Evolutionary conservation across 1,140 invertebrate species (phyloP), one percentile per base, ranked within the genome.

Genomic region (Paracyclopina nana): DNA sequence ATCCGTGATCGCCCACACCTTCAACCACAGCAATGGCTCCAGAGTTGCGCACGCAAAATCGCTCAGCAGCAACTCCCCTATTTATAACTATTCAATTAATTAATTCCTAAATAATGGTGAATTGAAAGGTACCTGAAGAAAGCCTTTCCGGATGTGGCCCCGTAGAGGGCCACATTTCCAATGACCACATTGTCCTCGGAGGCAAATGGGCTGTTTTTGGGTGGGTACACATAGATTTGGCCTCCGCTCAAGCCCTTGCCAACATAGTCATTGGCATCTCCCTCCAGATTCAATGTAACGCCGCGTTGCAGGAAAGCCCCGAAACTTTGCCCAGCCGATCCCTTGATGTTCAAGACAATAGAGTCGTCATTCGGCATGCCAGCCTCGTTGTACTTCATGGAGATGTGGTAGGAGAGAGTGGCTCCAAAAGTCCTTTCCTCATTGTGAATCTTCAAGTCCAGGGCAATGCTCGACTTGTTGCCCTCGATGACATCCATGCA

Each of bases 261-360:
- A 53, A 98, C 92, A 67, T 98, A 98, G 67, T 99, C 94, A 66
- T 98, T 98, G 42, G 91, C 82, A 69, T 98, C 94, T 46, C 94
- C 94, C 67, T 94, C 90, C 3, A 98, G 70, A 9, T 76, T 83
- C 1, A 95, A 79, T 55, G 77, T 77, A 52, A 97, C 73, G 26
- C 94, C 94, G 53, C 78, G 80, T 0, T 82, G 77, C 54, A 98
- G 66, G 68, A 98, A 99, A n/a, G 92, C 91, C 65, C 94, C 90
- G 68, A 99, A 97, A 62, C 88, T 96, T 68, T 99, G 94, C 26
- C 94, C 94, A 24, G 91, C 94, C n/a, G 87, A 91, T 6, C 94
- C 94, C 54, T 68, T 80, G 27, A 97, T 65, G 43, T 73, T 74
- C 30, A 99, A 82, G 56, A 84, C 77, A 52, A 98, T 86, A 54